A percentile compares a stretch with the other conserved stretches of the same genome.
Evolutionary conservation across 2,113 vertebrate species (phyloP).

Genomic region (Cochlearius cochlearius): DNA sequence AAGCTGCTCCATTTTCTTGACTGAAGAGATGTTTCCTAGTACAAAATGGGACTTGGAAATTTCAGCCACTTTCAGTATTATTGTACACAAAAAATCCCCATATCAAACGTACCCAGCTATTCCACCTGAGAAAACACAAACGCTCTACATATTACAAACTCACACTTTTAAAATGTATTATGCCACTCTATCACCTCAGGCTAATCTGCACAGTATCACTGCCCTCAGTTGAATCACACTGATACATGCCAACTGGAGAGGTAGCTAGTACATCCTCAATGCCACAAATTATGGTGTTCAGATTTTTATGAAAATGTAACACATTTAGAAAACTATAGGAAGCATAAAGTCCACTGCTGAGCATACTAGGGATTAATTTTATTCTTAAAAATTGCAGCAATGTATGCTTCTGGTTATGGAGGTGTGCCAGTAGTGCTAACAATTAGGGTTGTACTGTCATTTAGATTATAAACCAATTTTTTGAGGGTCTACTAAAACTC

Average conservation of each 20-base stretch:
- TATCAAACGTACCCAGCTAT: background rate
- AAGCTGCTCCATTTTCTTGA: background rate
- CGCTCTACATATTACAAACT: background rate
- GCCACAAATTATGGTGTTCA: background rate
- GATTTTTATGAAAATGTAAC: background rate
- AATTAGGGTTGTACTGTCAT: slow-evolving; percentile 45
- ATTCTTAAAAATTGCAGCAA: slow-evolving; percentile 15
- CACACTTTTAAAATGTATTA: background rate
- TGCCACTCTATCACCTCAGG: background rate
- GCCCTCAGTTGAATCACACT: background rate
- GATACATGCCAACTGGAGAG: background rate
- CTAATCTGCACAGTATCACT: background rate
- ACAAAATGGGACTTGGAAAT: background rate
- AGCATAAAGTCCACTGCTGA: background rate
- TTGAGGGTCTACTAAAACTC: slow-evolving; percentile 40
- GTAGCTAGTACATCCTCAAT: background rate
- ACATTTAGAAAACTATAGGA: background rate
- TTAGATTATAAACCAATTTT: slow-evolving; percentile 47
- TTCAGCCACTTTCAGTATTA: background rate
- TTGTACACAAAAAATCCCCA: accelerated
- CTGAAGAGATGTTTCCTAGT: background rate
- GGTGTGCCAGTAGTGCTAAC: slow-evolving; percentile 19
- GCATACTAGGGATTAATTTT: background rate
- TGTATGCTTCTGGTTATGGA: slow-evolving; percentile 16
- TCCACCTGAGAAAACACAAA: background rate